Evolutionary conservation across 2,888 invertebrate species (phyloP).

Genomic region (Dorcus parallelipipedus): DNA sequence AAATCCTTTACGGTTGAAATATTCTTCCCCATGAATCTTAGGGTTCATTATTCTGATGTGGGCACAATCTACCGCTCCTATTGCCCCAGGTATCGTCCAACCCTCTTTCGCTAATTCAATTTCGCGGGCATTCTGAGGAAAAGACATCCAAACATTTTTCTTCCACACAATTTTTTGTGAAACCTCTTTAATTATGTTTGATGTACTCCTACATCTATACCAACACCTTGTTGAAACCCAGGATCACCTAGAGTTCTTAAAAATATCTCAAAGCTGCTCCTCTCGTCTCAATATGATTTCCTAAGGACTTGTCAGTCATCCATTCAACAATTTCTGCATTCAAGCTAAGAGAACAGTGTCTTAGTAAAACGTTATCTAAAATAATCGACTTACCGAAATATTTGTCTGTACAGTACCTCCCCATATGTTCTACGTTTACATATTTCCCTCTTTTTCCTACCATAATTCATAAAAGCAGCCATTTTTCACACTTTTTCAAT

Average conservation of each 20-base stretch:
- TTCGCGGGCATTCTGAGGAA: background rate
- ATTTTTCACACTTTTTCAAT: conserved; percentile 6
- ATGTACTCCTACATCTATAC: background rate
- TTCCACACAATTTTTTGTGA: no score
- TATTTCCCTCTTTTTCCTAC: conserved; percentile 1
- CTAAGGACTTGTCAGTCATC: background rate
- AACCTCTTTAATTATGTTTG: background rate
- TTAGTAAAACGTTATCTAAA: background rate
- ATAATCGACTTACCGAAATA: background rate
- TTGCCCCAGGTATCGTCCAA: background rate
- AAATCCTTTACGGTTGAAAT: background rate
- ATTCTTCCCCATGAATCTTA: background rate
- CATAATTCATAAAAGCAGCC: background rate
- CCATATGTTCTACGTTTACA: conserved; percentile 1
- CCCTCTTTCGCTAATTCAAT: conserved; percentile 1
- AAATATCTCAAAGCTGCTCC: background rate
- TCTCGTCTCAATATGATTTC: background rate
- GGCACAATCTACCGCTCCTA: background rate
- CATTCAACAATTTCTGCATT: background rate
- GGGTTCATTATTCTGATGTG: background rate
- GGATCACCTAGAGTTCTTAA: background rate
- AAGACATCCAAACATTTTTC: no score
- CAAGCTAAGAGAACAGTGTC: background rate
- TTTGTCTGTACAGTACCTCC: conserved; percentile 3
- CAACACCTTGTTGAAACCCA: background rate